These are phyloP conservation scores for Leucania comma DNA, from an alignment of 2,888 invertebrate genomes.

Conservation along the genomic window DNA sequence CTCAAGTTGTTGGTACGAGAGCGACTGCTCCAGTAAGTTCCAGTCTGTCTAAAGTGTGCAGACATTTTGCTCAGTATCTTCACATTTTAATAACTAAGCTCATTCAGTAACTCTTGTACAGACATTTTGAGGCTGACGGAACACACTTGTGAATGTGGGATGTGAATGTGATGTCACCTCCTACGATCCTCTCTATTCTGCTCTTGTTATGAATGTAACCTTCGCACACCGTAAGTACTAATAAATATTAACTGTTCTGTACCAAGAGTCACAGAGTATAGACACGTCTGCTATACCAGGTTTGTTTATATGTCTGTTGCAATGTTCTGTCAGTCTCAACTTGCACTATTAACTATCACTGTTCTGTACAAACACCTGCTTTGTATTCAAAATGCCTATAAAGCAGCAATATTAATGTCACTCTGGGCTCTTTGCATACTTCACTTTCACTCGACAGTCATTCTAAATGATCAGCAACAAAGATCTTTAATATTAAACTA, in stretches of 20 bases:
- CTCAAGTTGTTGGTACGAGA: slow-evolving; percentile 95
- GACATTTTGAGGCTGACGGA: slow-evolving; percentile 69
- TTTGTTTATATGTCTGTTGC: slow-evolving; percentile 67
- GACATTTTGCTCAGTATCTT: slow-evolving; percentile 66
- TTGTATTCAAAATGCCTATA: slow-evolving; percentile 60
- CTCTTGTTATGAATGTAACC: slow-evolving; percentile 36
- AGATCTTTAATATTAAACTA: slow-evolving; percentile 14
- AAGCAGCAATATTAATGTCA: slow-evolving; percentile 55
- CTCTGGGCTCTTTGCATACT: slow-evolving; percentile 55
- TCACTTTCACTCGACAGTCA: slow-evolving; percentile 42
- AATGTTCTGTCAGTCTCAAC: slow-evolving; percentile 70
- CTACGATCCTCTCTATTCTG: slow-evolving; percentile 42
- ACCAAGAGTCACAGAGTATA: slow-evolving; percentile 59
- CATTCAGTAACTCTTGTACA: slow-evolving; percentile 67
- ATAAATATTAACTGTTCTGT: slow-evolving; percentile 49
- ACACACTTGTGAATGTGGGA: slow-evolving; percentile 60
- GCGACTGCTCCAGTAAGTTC: slow-evolving; percentile 94
- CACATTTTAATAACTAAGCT: slow-evolving; percentile 54
- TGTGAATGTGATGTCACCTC: slow-evolving; percentile 57
- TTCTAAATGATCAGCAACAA: slow-evolving; percentile 47
- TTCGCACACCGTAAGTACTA: slow-evolving; percentile 46
- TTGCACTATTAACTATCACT: slow-evolving; percentile 64
- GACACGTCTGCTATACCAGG: slow-evolving; percentile 65
- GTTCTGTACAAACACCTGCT: slow-evolving; percentile 62
- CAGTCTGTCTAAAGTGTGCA: slow-evolving; percentile 55